Evolutionary conservation across 2,888 invertebrate genomes (phyloP).

Genomic region (Eueremaeus valkanovi): DNA sequence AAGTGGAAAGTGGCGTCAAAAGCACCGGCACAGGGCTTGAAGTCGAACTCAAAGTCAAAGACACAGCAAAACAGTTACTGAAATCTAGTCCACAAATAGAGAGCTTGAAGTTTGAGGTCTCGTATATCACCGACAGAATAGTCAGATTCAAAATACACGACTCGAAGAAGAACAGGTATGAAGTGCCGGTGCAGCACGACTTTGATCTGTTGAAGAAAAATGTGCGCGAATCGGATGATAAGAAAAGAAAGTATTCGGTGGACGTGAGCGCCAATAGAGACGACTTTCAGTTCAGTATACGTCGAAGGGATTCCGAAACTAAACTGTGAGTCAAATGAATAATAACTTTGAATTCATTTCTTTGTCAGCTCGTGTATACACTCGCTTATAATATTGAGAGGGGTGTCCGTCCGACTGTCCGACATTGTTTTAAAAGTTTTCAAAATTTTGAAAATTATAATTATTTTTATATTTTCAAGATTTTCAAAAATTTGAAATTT

Average conservation of each 20-base stretch:
- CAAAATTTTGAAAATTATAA: too few relatives aligned
- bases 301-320: background rate
- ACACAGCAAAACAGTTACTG: background rate
- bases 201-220: slow-evolving; percentile 36
- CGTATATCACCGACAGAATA: slow-evolving; percentile 41
- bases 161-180: slow-evolving; percentile 37
- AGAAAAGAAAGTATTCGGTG: background rate
- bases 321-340: slow-evolving; percentile 33
- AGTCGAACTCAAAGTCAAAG: background rate
- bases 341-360: background rate
- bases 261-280: background rate
- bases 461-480: too few relatives aligned
- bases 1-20: background rate
- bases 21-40: background rate
- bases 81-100: background rate
- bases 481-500: too few relatives aligned
- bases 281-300: slow-evolving; percentile 2
- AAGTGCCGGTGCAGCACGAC: slow-evolving; percentile 43
- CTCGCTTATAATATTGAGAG: too few relatives aligned
- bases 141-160: slow-evolving; percentile 44
- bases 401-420: too few relatives aligned
- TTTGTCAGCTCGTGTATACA: too few relatives aligned
- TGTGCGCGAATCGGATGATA: background rate
- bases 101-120: slow-evolving; percentile 39
- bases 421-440: background rate